Evolutionary conservation across 1,140 invertebrate species (phyloP).

Genomic region (Trichoplusia ni): DNA sequence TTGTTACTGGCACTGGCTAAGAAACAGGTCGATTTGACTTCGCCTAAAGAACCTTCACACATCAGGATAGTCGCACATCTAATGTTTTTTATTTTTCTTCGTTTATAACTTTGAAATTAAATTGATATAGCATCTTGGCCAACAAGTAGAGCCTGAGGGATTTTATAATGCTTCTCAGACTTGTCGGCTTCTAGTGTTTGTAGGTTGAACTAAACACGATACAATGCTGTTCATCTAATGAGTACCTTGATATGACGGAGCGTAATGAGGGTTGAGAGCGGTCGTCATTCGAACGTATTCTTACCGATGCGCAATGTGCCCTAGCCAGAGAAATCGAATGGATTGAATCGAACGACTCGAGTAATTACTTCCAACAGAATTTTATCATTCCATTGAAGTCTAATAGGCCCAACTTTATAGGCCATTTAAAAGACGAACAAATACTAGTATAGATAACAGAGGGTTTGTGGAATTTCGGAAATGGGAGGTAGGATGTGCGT

Average conservation of each 20-base stretch:
- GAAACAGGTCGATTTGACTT: too few species aligned
- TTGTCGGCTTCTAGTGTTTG: too few species aligned
- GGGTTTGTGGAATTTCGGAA: neutral
- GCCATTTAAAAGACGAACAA: neutral
- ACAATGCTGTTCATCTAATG: constrained; percentile 19
- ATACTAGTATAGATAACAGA: neutral
- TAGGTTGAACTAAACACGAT: constrained; percentile 20
- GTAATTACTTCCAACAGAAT: constrained; percentile 1
- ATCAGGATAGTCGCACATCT: too few species aligned
- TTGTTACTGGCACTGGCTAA: too few species aligned
- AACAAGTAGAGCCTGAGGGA: neutral
- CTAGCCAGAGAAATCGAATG: constrained; percentile 8
- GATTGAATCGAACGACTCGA: constrained; percentile 16
- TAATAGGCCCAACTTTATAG: constrained; percentile 22
- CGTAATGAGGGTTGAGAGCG: constrained; percentile 33
- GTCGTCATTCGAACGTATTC: constrained; percentile 14
- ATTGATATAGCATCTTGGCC: too few species aligned
- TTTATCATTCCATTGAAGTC: too few species aligned
- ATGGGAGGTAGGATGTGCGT: neutral
- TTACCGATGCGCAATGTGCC: neutral
- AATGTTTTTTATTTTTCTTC: too few species aligned
- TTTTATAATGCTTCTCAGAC: too few species aligned
- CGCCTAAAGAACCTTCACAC: too few species aligned
- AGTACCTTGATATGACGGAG: neutral
- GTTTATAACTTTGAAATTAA: too few species aligned